Percentiles rank a stretch among this genome's conserved stretches.
These are phyloP conservation scores for Clarias fuscus DNA, from an alignment of 2,797 vertebrate species.

Conservation along the genomic window DNA sequence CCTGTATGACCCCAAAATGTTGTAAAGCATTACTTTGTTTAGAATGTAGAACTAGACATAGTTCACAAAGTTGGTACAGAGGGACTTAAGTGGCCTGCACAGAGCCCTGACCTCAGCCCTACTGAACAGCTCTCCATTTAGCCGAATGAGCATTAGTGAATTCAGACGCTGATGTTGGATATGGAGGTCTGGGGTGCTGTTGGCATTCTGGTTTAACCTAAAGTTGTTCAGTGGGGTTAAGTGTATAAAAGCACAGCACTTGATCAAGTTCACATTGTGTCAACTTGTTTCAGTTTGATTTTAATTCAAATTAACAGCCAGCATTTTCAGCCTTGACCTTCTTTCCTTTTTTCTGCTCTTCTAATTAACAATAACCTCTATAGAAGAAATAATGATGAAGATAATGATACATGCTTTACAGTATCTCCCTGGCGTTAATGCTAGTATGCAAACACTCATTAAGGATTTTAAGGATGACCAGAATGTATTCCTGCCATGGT, in stretches of 20 bases:
- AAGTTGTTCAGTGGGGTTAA: background rate
- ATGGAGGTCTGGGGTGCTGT: background rate
- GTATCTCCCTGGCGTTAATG: background rate
- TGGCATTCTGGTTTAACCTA: background rate
- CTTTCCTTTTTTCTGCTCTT: background rate
- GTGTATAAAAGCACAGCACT: background rate
- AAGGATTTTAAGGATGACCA: constrained; percentile 9
- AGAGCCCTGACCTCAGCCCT: background rate
- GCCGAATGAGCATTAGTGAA: background rate
- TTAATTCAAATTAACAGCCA: background rate
- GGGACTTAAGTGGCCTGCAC: background rate
- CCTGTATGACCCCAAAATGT: background rate
- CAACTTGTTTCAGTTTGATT: background rate
- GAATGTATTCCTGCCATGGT: constrained; percentile 4
- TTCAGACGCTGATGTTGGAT: background rate
- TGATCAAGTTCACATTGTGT: background rate
- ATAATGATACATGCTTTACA: constrained; percentile 8
- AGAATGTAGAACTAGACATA: background rate
- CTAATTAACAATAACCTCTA: background rate
- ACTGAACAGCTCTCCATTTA: background rate
- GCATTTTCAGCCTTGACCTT: background rate
- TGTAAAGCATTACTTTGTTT: background rate
- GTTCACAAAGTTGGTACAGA: background rate
- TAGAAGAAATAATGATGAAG: background rate
- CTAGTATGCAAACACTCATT: constrained; percentile 10